Evolutionary conservation across 2,797 vertebrate species (phyloP).

Genomic region (Syndactyla subalaris): DNA sequence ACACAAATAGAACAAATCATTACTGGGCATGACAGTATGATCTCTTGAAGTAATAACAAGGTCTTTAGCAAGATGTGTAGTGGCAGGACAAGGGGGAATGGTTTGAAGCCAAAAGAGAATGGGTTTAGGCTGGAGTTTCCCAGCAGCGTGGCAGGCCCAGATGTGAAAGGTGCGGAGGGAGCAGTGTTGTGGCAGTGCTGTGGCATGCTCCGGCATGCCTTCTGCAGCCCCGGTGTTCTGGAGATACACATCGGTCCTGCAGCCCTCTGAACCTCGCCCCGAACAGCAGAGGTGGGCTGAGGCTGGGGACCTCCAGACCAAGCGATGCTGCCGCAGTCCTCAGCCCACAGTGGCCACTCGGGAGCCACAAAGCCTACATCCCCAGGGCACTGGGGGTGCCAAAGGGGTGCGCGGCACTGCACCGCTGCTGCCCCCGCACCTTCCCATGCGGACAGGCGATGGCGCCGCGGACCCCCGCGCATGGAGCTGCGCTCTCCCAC

Average conservation of each 20-base stretch:
- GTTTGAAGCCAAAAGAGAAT: background rate
- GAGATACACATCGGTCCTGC: accelerated
- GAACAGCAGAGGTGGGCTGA: accelerated
- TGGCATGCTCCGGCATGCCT: accelerated
- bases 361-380: background rate
- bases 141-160: background rate
- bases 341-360: background rate
- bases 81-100: background rate
- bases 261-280: background rate
- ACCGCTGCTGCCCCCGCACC: no score
- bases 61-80: background rate
- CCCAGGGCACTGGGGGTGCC: no score
- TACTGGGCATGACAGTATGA: accelerated
- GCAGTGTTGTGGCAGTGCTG: accelerated
- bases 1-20: background rate
- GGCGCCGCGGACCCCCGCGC: background rate
- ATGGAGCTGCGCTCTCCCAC: background rate
- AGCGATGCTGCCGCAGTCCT: background rate
- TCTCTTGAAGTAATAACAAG: background rate
- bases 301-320: background rate
- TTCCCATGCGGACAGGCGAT: no score
- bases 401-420: no score
- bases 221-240: accelerated
- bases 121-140: background rate
- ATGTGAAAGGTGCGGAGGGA: accelerated